These are phyloP conservation scores for Mobula birostris DNA, from an alignment of 2,113 vertebrate species.

Conservation along the genomic window DNA sequence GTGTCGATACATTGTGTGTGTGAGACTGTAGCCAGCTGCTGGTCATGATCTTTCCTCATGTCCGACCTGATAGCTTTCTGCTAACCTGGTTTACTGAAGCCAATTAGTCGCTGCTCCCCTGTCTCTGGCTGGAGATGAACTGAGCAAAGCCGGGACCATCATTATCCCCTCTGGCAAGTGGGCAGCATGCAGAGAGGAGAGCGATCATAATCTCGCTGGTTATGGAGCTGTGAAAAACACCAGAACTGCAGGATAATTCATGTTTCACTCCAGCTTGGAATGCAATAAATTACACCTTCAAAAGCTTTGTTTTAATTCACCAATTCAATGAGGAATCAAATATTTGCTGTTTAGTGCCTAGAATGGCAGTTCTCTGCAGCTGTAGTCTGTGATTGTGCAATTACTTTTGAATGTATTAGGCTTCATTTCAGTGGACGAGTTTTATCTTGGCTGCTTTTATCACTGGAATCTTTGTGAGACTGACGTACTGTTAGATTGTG, in stretches of 20 bases:
- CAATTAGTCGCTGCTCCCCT: neutral
- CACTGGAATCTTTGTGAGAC: neutral
- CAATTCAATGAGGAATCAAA: slow-evolving; percentile 17
- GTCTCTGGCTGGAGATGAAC: neutral
- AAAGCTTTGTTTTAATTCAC: slow-evolving; percentile 25
- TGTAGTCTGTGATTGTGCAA: slow-evolving; percentile 29
- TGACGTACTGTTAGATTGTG: neutral
- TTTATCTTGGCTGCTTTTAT: neutral
- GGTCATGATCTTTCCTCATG: neutral
- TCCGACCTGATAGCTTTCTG: neutral
- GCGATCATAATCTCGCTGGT: neutral
- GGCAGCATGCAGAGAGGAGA: neutral
- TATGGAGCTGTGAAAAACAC: neutral
- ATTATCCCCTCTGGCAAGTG: neutral
- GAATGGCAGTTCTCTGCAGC: neutral
- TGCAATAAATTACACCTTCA: slow-evolving; percentile 17
- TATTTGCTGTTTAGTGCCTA: slow-evolving; percentile 10
- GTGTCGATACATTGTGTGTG: neutral
- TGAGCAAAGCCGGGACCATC: neutral
- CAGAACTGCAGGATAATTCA: neutral
- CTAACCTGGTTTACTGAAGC: neutral
- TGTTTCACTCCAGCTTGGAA: neutral
- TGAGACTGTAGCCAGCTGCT: neutral
- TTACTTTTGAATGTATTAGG: slow-evolving; percentile 11
- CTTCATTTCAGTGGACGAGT: slow-evolving; percentile 10